Evolutionary conservation across 2,797 vertebrate genomes (phyloP).

Genomic region (Smutsia gigantea): DNA sequence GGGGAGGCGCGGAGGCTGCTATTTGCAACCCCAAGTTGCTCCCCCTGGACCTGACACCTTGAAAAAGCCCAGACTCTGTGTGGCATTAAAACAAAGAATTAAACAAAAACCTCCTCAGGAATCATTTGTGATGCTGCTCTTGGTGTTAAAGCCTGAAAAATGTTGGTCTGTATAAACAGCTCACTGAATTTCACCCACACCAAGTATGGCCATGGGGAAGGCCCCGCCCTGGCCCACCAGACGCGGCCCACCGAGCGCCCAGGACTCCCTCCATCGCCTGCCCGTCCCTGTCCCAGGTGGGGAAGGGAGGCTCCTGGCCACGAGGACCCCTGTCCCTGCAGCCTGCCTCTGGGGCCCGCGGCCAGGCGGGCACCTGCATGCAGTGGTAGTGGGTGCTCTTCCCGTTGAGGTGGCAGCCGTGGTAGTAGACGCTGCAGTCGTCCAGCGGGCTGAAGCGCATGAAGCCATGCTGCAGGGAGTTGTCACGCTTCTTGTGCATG

Average conservation of each 20-base stretch:
- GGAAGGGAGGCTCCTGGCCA: not conserved
- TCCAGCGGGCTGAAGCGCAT: conserved; percentile 99
- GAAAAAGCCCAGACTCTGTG: conserved; percentile 97
- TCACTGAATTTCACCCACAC: conserved; percentile 95
- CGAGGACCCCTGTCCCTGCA: not conserved
- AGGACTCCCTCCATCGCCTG: not conserved
- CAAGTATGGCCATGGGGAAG: conserved; percentile 95
- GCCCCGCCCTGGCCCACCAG: conserved; percentile 54
- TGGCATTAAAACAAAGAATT: conserved; percentile 93
- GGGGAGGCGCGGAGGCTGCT: conserved; percentile 82
- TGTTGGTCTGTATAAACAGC: conserved; percentile 98
- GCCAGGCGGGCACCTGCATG: conserved; percentile 94
- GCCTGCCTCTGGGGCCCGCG: not conserved
- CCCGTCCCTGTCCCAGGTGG: not conserved
- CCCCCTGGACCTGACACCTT: conserved; percentile 92
- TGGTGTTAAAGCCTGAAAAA: conserved; percentile 99
- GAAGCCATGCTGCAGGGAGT: conserved; percentile 99
- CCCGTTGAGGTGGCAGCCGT: conserved; percentile 99
- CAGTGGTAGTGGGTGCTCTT: conserved; percentile 99
- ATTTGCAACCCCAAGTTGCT: conserved; percentile 89
- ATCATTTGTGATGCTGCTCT: conserved; percentile 93
- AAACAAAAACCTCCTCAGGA: conserved; percentile 97
- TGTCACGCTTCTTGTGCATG: conserved; percentile 99
- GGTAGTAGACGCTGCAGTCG: conserved; percentile 99
- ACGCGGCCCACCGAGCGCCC: not conserved